A percentile compares a stretch with the other conserved stretches of the same genome.
These are phyloP conservation scores for Kradibia gibbosae DNA, from an alignment of 1,140 invertebrate genomes.

Conservation along the genomic window DNA sequence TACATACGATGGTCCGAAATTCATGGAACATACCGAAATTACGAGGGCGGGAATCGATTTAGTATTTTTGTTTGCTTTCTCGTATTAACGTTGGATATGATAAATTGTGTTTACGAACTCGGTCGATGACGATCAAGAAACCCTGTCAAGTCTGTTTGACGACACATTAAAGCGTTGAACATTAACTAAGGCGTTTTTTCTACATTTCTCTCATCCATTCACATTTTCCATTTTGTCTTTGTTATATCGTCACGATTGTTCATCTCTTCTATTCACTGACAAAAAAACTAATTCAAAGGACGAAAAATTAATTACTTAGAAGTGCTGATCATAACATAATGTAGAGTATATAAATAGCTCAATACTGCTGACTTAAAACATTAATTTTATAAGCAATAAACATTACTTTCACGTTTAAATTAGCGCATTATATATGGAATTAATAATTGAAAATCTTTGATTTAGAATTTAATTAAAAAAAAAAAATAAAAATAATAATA, in stretches of 20 bases:
- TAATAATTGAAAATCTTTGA: no score
- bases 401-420: no score
- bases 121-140: constrained; percentile 36
- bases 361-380: no score
- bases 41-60: neutral
- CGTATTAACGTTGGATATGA: neutral
- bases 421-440: no score
- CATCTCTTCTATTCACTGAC: neutral
- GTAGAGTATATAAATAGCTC: no score
- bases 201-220: neutral
- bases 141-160: neutral
- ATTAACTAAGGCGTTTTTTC: neutral
- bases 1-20: neutral
- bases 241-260: no score
- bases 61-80: neutral
- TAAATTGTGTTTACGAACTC: constrained; percentile 30
- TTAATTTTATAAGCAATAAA: no score
- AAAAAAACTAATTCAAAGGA: no score
- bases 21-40: neutral
- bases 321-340: no score
- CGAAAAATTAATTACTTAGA: no score
- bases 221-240: neutral
- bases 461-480: no score
- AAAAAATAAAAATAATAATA: no score
- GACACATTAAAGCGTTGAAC: neutral